These are phyloP conservation scores for Peromyscus leucopus DNA, from an alignment of 2,113 vertebrate genomes.

Conservation along the genomic window DNA sequence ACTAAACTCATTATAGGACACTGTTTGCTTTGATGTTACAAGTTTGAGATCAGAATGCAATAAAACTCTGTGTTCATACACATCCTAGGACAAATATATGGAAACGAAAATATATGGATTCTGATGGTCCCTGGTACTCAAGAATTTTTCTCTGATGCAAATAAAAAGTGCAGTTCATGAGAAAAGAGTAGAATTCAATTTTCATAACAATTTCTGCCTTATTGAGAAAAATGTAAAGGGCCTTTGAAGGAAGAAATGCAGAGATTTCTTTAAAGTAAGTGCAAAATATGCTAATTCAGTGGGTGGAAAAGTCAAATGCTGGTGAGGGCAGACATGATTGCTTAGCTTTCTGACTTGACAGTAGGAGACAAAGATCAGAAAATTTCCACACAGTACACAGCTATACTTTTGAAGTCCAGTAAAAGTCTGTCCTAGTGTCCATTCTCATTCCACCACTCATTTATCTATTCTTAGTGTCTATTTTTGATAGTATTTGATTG, in stretches of 20 bases:
- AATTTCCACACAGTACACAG: constrained; percentile 1
- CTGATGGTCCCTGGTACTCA: background rate
- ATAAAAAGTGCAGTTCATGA: constrained; percentile 52
- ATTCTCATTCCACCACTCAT: background rate
- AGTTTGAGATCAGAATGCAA: constrained; percentile 67
- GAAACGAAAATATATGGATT: constrained; percentile 40
- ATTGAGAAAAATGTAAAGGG: constrained; percentile 73
- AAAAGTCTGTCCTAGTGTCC: background rate
- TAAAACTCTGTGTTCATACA: background rate
- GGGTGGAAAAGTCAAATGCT: constrained; percentile 70
- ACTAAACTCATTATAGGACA: constrained; percentile 46
- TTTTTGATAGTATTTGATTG: background rate
- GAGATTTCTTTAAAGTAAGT: constrained; percentile 76
- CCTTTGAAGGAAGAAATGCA: constrained; percentile 79
- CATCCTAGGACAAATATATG: constrained; percentile 7
- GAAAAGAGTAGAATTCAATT: constrained; percentile 73
- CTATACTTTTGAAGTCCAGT: background rate
- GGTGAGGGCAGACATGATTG: constrained; percentile 48
- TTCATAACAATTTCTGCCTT: constrained; percentile 78
- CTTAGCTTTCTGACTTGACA: constrained; percentile 56
- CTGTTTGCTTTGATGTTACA: constrained; percentile 34
- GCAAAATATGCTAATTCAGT: constrained; percentile 78
- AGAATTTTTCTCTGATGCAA: constrained; percentile 40
- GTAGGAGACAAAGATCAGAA: background rate
- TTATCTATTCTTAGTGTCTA: constrained; percentile 15